Conservation (phyloP, 2,888 invertebrate genomes). For the Ethmia dodecea region DNA sequence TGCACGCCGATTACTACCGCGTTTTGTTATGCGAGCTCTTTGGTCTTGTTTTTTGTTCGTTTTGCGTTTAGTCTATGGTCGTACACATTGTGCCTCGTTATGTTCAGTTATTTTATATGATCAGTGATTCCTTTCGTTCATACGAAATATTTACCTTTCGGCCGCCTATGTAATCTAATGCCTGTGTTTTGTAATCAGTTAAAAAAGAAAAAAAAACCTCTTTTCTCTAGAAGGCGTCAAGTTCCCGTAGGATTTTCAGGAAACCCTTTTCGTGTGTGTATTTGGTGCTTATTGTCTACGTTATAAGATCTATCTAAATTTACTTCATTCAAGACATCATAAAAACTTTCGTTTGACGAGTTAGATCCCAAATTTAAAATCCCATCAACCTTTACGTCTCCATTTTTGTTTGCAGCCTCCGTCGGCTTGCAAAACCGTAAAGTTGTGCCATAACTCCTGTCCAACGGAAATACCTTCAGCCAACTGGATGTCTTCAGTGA, state of each 20-base stretch:
- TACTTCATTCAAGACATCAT: neutral
- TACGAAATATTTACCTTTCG: too few relatives aligned
- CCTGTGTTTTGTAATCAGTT: too few relatives aligned
- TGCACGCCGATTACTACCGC: conserved; percentile 30
- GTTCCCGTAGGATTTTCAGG: too few relatives aligned
- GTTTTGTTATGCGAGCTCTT: conserved; percentile 27
- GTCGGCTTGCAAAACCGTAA: conserved; percentile 29
- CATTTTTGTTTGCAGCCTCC: conserved; percentile 31
- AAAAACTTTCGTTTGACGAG: conserved; percentile 8
- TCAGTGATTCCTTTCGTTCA: too few relatives aligned
- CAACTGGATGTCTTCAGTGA: conserved; percentile 47
- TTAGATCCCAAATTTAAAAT: conserved; percentile 13
- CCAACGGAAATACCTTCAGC: conserved; percentile 53
- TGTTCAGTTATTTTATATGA: too few relatives aligned
- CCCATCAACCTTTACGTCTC: conserved; percentile 19
- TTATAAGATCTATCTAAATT: too few relatives aligned
- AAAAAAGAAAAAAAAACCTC: too few relatives aligned
- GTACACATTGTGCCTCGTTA: too few relatives aligned
- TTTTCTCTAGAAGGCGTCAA: too few relatives aligned
- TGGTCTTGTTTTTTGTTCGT: conserved; percentile 2
- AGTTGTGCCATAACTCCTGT: conserved; percentile 59
- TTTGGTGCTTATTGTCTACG: too few relatives aligned
- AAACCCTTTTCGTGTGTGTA: too few relatives aligned
- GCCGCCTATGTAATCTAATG: too few relatives aligned
- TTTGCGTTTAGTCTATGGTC: neutral